Conservation (phyloP, 2,113 vertebrate genomes). For the Eira barbara region DNA sequence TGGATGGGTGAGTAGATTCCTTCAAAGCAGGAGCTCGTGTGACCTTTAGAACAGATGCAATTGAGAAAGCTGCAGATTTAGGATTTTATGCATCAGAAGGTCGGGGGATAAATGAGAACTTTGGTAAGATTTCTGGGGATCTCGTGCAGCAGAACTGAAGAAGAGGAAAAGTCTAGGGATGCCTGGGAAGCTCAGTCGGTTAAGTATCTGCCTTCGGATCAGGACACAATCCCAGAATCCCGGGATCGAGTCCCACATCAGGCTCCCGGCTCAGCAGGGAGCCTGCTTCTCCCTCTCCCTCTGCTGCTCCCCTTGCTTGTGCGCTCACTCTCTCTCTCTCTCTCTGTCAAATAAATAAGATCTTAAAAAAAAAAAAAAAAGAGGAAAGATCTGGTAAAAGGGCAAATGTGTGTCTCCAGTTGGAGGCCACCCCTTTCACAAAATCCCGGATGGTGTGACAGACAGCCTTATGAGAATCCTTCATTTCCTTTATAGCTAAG, state of each 20-base stretch:
- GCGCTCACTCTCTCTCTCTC: too few relatives aligned
- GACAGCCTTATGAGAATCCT: constrained; percentile 61
- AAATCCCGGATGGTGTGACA: constrained; percentile 23
- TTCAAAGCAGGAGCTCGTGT: constrained; percentile 44
- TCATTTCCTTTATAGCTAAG: constrained; percentile 69
- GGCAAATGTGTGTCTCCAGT: constrained; percentile 72
- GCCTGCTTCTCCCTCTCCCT: too few relatives aligned
- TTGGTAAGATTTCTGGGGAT: constrained; percentile 73
- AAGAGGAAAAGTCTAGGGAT: constrained; percentile 63
- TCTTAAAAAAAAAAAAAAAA: background rate
- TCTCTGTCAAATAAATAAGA: too few relatives aligned
- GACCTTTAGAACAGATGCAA: constrained; percentile 2
- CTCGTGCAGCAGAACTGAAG: constrained; percentile 73
- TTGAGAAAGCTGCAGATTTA: constrained; percentile 19
- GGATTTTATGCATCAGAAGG: constrained; percentile 42
- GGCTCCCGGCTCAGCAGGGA: too few relatives aligned
- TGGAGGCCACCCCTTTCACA: constrained; percentile 58
- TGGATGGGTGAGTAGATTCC: constrained; percentile 14
- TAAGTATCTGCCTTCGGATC: too few relatives aligned
- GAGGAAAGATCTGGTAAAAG: constrained; percentile 70
- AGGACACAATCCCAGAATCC: too few relatives aligned
- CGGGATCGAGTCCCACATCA: too few relatives aligned
- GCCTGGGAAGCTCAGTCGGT: too few relatives aligned
- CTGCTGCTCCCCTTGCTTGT: too few relatives aligned
- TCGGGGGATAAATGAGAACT: constrained; percentile 66